Percentiles rank a stretch among this genome's conserved stretches.
These are phyloP conservation scores for Ophioninae sp. DNA, from an alignment of 2,888 invertebrate species.

Conservation along the genomic window DNA sequence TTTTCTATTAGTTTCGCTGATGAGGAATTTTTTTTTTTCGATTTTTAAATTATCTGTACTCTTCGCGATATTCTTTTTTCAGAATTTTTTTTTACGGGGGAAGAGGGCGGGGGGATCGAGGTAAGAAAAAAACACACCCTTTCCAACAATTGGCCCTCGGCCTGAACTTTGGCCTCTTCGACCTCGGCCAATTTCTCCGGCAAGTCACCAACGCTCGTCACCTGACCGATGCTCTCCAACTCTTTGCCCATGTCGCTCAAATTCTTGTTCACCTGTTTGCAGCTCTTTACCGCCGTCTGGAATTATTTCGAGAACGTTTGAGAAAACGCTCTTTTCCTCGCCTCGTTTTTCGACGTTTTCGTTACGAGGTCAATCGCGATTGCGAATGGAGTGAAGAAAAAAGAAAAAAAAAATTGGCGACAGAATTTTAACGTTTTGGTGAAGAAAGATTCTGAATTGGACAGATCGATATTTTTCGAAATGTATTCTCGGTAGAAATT, in stretches of 20 bases:
- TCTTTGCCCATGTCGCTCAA: constrained; percentile 96
- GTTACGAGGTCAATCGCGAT: neutral
- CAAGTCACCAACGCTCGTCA: constrained; percentile 92
- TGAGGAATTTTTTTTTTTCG: no score
- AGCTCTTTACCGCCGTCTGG: constrained; percentile 92
- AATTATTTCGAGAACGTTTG: constrained; percentile 70
- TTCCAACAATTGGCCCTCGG: constrained; percentile 92
- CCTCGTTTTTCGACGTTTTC: constrained; percentile 7
- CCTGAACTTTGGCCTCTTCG: constrained; percentile 92
- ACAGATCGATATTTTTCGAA: neutral
- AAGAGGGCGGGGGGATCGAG: neutral
- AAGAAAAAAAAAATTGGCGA: neutral
- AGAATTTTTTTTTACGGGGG: neutral
- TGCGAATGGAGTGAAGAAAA: neutral
- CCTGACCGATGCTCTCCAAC: constrained; percentile 91
- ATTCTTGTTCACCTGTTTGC: constrained; percentile 93
- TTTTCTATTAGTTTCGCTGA: no score
- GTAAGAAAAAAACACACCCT: constrained; percentile 84
- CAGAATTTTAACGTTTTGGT: neutral
- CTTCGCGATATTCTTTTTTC: no score
- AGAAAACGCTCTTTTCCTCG: neutral
- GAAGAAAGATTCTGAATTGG: neutral
- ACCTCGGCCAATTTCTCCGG: constrained; percentile 92
- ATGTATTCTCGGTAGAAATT: neutral
- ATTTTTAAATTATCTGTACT: no score